A percentile compares a stretch with the other conserved stretches of the same genome.
Evolutionary conservation across 2,797 vertebrate species (phyloP).

Genomic region (Sebastes hubbsi): DNA sequence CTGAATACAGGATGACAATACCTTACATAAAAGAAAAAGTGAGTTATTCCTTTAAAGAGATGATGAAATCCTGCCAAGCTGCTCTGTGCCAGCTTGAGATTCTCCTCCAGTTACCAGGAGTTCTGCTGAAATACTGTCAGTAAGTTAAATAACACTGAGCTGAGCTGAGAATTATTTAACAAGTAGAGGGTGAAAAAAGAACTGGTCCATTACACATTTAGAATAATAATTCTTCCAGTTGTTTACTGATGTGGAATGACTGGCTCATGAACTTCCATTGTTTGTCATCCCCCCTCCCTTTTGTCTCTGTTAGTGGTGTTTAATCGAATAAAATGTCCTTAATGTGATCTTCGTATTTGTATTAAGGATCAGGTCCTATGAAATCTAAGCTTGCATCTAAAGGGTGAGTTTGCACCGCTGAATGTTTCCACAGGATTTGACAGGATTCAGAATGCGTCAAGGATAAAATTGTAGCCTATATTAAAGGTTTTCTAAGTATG

Average conservation of each 20-base stretch:
- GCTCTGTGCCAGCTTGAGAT: not conserved
- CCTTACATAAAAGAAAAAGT: not conserved
- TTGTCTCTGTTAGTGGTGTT: not conserved
- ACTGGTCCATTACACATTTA: not conserved
- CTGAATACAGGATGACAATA: not conserved
- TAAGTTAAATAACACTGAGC: not conserved
- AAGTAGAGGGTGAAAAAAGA: not conserved
- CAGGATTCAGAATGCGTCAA: not conserved
- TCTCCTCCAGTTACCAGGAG: not conserved
- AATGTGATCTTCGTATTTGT: not conserved
- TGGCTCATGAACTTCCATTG: not conserved
- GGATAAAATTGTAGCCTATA: conserved; percentile 4
- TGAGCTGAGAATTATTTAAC: not conserved
- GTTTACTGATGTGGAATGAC: not conserved
- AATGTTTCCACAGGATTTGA: not conserved
- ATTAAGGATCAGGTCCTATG: not conserved
- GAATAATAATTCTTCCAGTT: not conserved
- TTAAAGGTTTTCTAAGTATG: not conserved
- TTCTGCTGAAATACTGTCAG: not conserved
- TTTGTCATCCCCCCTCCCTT: not conserved
- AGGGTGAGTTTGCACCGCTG: not conserved
- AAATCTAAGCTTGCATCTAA: not conserved
- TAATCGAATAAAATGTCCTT: not conserved
- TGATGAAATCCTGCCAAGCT: not conserved
- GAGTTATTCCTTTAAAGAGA: not conserved